phyloP scores from a whole-genome alignment of 1,140 invertebrate species.

The Drosophila ficusphila region DNA sequence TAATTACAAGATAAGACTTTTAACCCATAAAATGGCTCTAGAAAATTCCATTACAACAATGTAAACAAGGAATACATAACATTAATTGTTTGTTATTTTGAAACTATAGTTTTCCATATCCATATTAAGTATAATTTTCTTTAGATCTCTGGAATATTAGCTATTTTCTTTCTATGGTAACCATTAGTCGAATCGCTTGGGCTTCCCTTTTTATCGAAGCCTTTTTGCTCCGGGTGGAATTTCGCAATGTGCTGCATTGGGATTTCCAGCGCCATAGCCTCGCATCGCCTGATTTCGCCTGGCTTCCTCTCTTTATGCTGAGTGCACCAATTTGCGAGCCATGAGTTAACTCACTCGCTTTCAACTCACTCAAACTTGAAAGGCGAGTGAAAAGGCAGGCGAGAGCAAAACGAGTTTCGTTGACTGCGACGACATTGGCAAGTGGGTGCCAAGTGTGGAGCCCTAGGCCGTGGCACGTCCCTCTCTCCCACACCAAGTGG shows the following conservation, averaged over 20 bases:
- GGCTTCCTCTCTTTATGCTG: slow-evolving; percentile 11
- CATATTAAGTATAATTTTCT: not conserved
- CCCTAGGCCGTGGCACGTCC: slow-evolving; percentile 54
- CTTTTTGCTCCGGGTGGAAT: slow-evolving; percentile 21
- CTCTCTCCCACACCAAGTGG: slow-evolving; percentile 39
- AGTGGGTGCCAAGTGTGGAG: slow-evolving; percentile 49
- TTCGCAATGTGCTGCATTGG: slow-evolving; percentile 38
- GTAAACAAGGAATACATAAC: no score
- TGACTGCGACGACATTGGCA: slow-evolving; percentile 24
- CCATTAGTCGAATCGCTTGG: not conserved
- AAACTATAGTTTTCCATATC: no score
- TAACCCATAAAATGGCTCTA: not conserved
- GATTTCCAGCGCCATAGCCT: slow-evolving; percentile 37
- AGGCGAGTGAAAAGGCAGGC: slow-evolving; percentile 26
- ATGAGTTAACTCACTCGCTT: not conserved
- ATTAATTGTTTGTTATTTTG: no score
- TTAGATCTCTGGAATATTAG: not conserved
- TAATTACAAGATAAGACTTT: no score
- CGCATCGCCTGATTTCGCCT: slow-evolving; percentile 45
- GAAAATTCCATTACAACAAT: not conserved
- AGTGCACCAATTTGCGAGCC: slow-evolving; percentile 10
- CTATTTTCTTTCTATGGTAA: not conserved
- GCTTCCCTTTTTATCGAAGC: slow-evolving; percentile 5
- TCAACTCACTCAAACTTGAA: slow-evolving; percentile 4
- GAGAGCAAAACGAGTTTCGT: slow-evolving; percentile 37